These are phyloP conservation scores for Miltochrista miniata DNA, from an alignment of 2,888 invertebrate species.

Conservation along the genomic window DNA sequence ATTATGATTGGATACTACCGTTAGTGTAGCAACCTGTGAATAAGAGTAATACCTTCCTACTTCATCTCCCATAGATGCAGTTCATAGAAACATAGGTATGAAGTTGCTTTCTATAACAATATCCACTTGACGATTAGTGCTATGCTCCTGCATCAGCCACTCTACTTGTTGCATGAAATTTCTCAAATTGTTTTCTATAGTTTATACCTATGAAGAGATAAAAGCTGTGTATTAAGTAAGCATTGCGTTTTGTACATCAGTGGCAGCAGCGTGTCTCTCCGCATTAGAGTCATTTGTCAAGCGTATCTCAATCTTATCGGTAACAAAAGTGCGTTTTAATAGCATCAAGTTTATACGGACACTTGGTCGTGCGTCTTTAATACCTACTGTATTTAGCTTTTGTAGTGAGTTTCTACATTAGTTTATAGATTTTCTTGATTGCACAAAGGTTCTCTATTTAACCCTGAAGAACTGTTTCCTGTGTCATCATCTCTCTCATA, in stretches of 20 bases:
- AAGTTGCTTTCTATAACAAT: too few species aligned
- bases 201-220: constrained; percentile 7
- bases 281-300: constrained; percentile 44
- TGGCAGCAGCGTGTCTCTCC: constrained; percentile 44
- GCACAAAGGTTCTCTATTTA: too few species aligned
- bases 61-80: too few species aligned
- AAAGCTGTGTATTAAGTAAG: constrained; percentile 21
- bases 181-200: too few species aligned
- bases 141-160: too few species aligned
- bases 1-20: too few species aligned
- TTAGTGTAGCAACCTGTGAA: neutral
- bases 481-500: too few species aligned
- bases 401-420: constrained; percentile 12
- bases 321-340: constrained; percentile 31
- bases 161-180: too few species aligned
- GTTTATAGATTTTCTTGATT: neutral
- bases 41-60: too few species aligned
- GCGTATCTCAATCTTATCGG: constrained; percentile 42
- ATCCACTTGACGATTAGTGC: too few species aligned
- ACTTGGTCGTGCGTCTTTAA: constrained; percentile 26
- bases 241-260: constrained; percentile 31
- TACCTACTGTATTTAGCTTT: constrained; percentile 17
- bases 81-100: too few species aligned
- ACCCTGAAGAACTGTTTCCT: too few species aligned
- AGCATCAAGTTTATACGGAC: constrained; percentile 34